phyloP scores from a whole-genome alignment of 2,888 invertebrate species.

The Leptothorax acervorum region DNA sequence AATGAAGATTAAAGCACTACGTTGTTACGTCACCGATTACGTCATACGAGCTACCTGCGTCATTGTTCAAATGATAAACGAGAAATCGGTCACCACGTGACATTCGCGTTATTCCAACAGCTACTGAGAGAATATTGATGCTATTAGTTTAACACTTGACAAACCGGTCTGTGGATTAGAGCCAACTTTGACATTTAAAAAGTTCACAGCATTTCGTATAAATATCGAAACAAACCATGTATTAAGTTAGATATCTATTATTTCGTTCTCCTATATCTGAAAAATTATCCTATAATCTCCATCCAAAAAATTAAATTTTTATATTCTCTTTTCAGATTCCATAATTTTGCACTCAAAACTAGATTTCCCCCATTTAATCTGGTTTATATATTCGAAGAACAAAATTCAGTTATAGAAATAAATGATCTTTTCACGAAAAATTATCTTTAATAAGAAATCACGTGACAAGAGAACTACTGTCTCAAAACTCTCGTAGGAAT shows the following conservation, averaged over 20 bases:
- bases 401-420: background rate
- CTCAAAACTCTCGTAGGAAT: background rate
- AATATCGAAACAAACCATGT: background rate
- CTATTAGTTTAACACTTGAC: constrained; percentile 38
- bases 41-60: constrained; percentile 28
- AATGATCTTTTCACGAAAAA: background rate
- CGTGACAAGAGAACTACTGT: background rate
- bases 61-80: constrained; percentile 40
- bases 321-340: too few relatives aligned
- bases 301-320: background rate
- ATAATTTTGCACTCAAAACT: background rate
- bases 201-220: constrained; percentile 14
- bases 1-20: background rate
- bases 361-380: constrained; percentile 21
- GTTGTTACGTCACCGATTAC: background rate
- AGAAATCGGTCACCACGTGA: constrained; percentile 30
- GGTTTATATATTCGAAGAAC: background rate
- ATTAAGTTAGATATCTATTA: background rate
- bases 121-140: constrained; percentile 21
- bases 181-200: constrained; percentile 46
- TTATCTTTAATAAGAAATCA: constrained; percentile 1
- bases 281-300: background rate
- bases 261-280: background rate
- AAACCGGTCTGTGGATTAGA: constrained; percentile 9
- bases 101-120: constrained; percentile 33